These are phyloP conservation scores for Ornithoptera alexandrae DNA, from an alignment of 2,888 invertebrate genomes.

Conservation along the genomic window DNA sequence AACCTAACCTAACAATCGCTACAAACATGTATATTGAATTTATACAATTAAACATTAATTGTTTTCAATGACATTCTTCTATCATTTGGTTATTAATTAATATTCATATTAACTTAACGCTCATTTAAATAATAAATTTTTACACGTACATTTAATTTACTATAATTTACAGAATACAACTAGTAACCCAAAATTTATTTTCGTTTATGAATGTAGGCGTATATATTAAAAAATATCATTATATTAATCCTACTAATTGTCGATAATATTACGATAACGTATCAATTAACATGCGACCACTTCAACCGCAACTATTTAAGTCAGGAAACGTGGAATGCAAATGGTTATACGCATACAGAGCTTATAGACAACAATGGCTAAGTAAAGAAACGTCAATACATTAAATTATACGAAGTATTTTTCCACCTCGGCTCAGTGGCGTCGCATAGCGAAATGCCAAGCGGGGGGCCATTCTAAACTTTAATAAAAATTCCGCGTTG, in stretches of 20 bases:
- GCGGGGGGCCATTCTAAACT: constrained; percentile 62
- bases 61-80: too few relatives aligned
- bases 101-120: too few relatives aligned
- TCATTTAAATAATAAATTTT: too few relatives aligned
- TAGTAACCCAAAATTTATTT: neutral
- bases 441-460: constrained; percentile 62
- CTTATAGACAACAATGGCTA: constrained; percentile 13
- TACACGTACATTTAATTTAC: neutral
- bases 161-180: neutral
- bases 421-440: constrained; percentile 57
- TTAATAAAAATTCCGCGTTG: constrained; percentile 79
- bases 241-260: neutral
- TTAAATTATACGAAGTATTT: constrained; percentile 40
- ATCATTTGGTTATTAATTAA: too few relatives aligned
- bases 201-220: neutral
- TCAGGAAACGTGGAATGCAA: constrained; percentile 24
- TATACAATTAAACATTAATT: too few relatives aligned
- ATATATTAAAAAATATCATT: neutral
- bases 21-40: too few relatives aligned
- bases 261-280: neutral
- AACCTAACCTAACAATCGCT: too few relatives aligned
- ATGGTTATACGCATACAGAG: neutral
- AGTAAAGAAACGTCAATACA: constrained; percentile 23
- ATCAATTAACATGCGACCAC: constrained; percentile 9
- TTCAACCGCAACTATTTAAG: constrained; percentile 29